These are phyloP conservation scores for Hippolais icterina DNA, from an alignment of 2,113 vertebrate genomes.

Conservation along the genomic window DNA sequence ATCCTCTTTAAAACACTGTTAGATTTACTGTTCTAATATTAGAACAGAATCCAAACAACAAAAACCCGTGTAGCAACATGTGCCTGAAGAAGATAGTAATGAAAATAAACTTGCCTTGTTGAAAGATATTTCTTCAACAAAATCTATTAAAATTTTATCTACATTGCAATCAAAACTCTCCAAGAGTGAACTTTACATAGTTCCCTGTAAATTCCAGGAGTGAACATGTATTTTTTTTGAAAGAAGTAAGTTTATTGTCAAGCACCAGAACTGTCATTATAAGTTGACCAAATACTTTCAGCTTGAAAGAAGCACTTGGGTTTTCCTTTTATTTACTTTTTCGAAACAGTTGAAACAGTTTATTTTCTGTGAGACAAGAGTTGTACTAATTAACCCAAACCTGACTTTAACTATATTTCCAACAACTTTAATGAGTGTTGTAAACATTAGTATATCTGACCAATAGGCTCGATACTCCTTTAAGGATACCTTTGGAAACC, in stretches of 20 bases:
- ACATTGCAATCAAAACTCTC: background rate
- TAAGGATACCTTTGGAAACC: background rate
- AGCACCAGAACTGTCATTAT: background rate
- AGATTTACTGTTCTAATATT: background rate
- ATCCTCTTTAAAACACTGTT: background rate
- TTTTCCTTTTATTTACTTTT: background rate
- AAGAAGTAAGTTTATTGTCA: background rate
- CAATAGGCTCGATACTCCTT: accelerated
- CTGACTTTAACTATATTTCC: background rate
- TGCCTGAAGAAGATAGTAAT: background rate
- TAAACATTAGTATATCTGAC: background rate
- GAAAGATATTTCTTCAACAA: background rate
- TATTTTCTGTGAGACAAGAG: background rate
- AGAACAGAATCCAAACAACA: background rate
- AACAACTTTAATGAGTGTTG: background rate
- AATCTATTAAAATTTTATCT: background rate
- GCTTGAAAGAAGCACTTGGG: background rate
- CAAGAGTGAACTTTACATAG: background rate
- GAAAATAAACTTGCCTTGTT: background rate
- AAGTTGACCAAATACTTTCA: background rate
- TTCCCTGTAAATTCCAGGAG: background rate
- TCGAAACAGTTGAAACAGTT: background rate
- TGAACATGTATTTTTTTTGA: background rate
- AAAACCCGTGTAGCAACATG: background rate
- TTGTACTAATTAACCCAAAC: background rate